phyloP scores from a whole-genome alignment of 2,888 invertebrate species.

The Pristionchus maxplancki region DNA sequence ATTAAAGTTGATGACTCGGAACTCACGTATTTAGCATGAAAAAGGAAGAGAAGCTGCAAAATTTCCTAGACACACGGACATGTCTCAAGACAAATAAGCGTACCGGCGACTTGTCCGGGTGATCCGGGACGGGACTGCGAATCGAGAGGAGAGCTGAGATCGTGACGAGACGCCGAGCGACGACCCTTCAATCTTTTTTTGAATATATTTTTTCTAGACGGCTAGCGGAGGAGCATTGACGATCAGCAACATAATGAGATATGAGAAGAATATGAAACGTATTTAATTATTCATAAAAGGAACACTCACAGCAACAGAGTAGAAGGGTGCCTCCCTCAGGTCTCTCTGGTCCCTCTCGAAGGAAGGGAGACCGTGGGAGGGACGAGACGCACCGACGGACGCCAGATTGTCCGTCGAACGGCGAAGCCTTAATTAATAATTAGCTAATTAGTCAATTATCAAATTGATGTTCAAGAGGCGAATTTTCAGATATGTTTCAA shows the following conservation, averaged over 20 bases:
- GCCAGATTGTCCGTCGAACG: slow-evolving; percentile 49
- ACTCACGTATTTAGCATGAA: too few species aligned
- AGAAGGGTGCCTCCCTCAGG: slow-evolving; percentile 39
- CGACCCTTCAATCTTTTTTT: slow-evolving; percentile 48
- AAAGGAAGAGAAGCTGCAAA: too few species aligned
- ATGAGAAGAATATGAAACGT: not conserved
- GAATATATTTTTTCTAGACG: too few species aligned
- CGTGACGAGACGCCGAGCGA: slow-evolving; percentile 39
- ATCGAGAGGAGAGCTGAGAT: slow-evolving; percentile 29
- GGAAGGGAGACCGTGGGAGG: not conserved
- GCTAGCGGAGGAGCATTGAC: too few species aligned
- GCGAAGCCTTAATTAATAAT: slow-evolving; percentile 9
- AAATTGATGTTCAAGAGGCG: not conserved
- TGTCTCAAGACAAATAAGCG: too few species aligned
- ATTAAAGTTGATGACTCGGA: too few species aligned
- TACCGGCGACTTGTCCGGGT: slow-evolving; percentile 62
- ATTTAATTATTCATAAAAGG: not conserved
- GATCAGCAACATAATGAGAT: too few species aligned
- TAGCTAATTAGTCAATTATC: not conserved
- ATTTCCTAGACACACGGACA: too few species aligned
- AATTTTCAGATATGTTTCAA: not conserved
- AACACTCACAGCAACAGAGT: not conserved
- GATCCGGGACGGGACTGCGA: slow-evolving; percentile 49
- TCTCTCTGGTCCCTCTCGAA: slow-evolving; percentile 11
- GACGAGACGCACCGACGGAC: not conserved